phyloP scores from a whole-genome alignment of 2,888 invertebrate genomes.

The Dolomedes plantarius region DNA sequence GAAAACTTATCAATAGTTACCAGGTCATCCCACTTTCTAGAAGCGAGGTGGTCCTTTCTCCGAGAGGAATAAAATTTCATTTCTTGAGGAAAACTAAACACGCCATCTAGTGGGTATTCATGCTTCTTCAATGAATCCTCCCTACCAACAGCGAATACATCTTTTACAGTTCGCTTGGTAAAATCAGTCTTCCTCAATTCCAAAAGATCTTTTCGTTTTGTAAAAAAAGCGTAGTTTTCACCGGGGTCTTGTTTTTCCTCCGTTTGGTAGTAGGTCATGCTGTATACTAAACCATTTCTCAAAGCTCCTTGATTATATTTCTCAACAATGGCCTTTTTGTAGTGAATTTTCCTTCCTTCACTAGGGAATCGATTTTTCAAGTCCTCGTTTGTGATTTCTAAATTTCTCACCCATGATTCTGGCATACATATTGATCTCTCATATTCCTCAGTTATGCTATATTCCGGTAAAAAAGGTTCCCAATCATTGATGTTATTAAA shows the following conservation, averaged over 20 bases:
- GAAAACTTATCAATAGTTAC: conserved; percentile 12
- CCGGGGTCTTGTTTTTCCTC: not conserved
- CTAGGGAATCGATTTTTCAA: conserved; percentile 37
- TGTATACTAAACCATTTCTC: conserved; percentile 31
- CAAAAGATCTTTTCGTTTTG: conserved; percentile 32
- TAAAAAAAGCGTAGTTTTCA: conserved; percentile 24
- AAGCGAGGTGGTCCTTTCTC: conserved; percentile 24
- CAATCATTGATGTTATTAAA: conserved; percentile 22
- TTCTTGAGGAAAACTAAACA: conserved; percentile 19
- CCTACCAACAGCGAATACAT: conserved; percentile 31
- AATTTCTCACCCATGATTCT: conserved; percentile 32
- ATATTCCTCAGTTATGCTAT: not conserved
- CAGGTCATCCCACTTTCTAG: conserved; percentile 22
- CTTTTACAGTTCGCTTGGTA: not conserved
- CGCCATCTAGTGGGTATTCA: conserved; percentile 12
- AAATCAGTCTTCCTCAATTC: conserved; percentile 31
- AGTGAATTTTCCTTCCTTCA: conserved; percentile 20
- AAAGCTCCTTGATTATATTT: conserved; percentile 27
- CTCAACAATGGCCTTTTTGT: conserved; percentile 33
- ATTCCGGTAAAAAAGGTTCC: conserved; percentile 45
- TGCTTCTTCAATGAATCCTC: conserved; percentile 40
- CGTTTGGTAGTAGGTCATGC: conserved; percentile 26
- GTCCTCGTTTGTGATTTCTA: conserved; percentile 37
- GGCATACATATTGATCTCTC: conserved; percentile 35
- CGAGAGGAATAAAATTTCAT: conserved; percentile 30